phyloP scores from a whole-genome alignment of 2,888 invertebrate genomes.

The Platycheirus albimanus region DNA sequence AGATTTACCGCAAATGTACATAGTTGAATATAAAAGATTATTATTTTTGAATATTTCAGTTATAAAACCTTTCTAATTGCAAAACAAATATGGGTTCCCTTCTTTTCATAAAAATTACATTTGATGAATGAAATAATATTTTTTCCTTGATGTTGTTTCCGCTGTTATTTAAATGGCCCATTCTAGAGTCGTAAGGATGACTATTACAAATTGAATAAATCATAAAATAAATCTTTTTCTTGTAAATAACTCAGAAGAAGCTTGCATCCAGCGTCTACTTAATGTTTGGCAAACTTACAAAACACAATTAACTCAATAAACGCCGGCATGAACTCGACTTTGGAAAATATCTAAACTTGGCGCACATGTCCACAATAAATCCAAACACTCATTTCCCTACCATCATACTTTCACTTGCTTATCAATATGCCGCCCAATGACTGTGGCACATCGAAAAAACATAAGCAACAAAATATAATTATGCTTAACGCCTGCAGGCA shows the following conservation, averaged over 20 bases:
- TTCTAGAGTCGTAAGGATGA: no score
- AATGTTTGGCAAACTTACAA: background rate
- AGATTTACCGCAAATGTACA: no score
- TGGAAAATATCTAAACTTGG: background rate
- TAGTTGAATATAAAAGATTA: no score
- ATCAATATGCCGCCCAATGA: slow-evolving; percentile 33
- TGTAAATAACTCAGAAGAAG: background rate
- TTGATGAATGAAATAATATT: no score
- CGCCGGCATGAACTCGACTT: slow-evolving; percentile 6
- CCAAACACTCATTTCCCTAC: slow-evolving; percentile 3
- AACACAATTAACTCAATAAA: slow-evolving; percentile 6
- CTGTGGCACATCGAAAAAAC: background rate
- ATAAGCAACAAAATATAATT: slow-evolving; percentile 20
- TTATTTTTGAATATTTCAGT: no score
- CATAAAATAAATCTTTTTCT: slow-evolving; percentile 8
- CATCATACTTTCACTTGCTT: slow-evolving; percentile 67
- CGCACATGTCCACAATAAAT: slow-evolving; percentile 42
- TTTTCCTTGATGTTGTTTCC: no score
- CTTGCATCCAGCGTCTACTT: no score
- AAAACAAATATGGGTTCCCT: no score
- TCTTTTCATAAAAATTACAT: no score
- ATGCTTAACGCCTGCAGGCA: slow-evolving; percentile 17
- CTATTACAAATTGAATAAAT: no score
- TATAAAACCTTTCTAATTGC: no score
- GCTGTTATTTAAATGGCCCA: no score